Evolutionary conservation across 2,113 vertebrate species (phyloP).

Genomic region (Nycticorax nycticorax): DNA sequence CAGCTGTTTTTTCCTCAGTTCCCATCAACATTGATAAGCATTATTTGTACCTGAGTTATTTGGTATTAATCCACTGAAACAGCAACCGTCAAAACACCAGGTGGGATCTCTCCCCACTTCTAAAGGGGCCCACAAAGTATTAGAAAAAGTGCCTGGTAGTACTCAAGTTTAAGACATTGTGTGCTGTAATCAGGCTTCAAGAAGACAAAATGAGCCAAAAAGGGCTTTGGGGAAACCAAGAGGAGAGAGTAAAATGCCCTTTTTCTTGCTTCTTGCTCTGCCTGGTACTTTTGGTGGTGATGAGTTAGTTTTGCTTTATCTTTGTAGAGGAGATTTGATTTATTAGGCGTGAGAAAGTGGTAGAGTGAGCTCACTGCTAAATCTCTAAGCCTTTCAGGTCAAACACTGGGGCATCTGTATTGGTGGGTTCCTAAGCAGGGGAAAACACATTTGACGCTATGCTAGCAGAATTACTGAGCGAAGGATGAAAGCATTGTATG

Average conservation of each 20-base stretch:
- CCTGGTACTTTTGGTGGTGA: neutral
- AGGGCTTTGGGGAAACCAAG: neutral
- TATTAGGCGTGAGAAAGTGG: neutral
- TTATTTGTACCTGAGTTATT: neutral
- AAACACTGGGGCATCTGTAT: accelerated
- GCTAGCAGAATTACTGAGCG: neutral
- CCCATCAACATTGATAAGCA: accelerated
- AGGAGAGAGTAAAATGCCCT: neutral
- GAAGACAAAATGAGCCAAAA: neutral
- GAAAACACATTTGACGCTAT: neutral
- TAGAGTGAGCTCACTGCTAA: neutral
- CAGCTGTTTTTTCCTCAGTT: neutral
- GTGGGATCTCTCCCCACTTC: neutral
- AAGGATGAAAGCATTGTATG: neutral
- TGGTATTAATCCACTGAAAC: neutral
- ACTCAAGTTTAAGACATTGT: neutral
- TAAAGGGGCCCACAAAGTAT: neutral
- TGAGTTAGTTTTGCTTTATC: neutral
- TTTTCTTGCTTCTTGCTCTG: neutral
- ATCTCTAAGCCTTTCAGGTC: neutral
- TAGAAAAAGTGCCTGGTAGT: neutral
- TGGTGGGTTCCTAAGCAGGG: neutral
- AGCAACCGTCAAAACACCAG: neutral
- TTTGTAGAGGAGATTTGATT: neutral
- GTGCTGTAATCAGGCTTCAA: neutral